Base-by-base conservation (phyloP, 1,140 invertebrate genomes). In the Psix sp. region DNA sequence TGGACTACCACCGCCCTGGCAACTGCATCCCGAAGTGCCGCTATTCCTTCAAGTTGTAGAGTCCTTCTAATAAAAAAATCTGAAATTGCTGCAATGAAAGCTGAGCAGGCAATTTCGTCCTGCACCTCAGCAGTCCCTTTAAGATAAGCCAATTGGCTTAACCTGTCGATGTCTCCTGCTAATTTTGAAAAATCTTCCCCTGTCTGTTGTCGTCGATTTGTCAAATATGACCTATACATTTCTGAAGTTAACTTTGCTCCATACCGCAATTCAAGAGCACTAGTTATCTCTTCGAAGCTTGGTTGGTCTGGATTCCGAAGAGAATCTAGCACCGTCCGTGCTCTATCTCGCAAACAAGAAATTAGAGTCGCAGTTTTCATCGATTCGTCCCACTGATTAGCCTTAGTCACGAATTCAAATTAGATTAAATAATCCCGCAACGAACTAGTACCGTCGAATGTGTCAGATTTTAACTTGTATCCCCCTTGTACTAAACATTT, bases 391-490 rank as follows among this genome's bases (percentile, higher is more conserved):
- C 38, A 51, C 5, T 20, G 11, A 42, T 63, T 52, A 0, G 20
- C 1, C 4, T 17, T 0, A 4, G 59, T 1, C 10, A 52, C n/a
- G 13, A 43, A 42, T 15, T 43, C 33, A 26, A 63, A 42, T 33
- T 42, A 38, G 9, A 33, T 33, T 1, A 51, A 13, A 24, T 48
- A 60, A 9, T 60, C 33, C 3, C 20, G 11, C 7, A 35, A 46
- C 11, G 31, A 16, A 9, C 11, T 42, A 1, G 14, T 5, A 3
- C 54, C 54, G 17, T 46, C 51, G 31, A 18, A 57, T n/a, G 9
- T 57, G 17, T 57, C 52, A 5, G 39, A 18, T 45, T 57, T 57
- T 4, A 45, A 10, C 21, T 45, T 43, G 9, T 43, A 45, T 11
- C 36, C 20, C 11, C n/a, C n/a, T n/a, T n/a, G n/a, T n/a, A n/a